These are phyloP conservation scores for Coelinius sp. DNA, from an alignment of 2,888 invertebrate genomes.

Conservation along the genomic window DNA sequence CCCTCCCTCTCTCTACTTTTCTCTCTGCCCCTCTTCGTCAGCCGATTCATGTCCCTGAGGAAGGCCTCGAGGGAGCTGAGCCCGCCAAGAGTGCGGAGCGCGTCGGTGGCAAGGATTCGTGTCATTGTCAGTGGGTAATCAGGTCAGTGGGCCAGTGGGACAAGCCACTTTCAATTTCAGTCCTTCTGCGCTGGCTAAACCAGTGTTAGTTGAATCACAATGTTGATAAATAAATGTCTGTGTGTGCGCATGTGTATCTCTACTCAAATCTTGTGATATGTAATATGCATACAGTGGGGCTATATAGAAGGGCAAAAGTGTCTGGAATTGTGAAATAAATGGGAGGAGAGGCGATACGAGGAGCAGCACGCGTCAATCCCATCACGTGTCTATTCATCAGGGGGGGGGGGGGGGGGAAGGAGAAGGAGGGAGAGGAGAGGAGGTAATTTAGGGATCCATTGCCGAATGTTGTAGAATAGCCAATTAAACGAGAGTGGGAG, in stretches of 20 bases:
- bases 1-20: slow-evolving; percentile 1
- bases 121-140: slow-evolving; percentile 76
- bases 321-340: neutral
- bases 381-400: slow-evolving; percentile 2
- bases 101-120: slow-evolving; percentile 70
- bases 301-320: neutral
- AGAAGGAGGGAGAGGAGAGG: slow-evolving; percentile 13
- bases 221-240: slow-evolving; percentile 39
- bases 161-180: slow-evolving; percentile 70
- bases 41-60: slow-evolving; percentile 31
- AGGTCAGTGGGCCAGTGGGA: slow-evolving; percentile 79
- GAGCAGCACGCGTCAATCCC: slow-evolving; percentile 2
- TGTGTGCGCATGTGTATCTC: slow-evolving; percentile 52
- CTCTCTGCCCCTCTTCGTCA: neutral
- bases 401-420: slow-evolving; percentile 7
- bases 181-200: slow-evolving; percentile 57
- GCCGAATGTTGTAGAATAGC: neutral
- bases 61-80: slow-evolving; percentile 39
- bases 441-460: slow-evolving; percentile 8
- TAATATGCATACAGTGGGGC: neutral
- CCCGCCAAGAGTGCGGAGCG: slow-evolving; percentile 63
- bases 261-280: slow-evolving; percentile 40
- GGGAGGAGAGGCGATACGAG: slow-evolving; percentile 9
- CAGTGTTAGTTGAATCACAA: slow-evolving; percentile 41
- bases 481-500: slow-evolving; percentile 23